Conservation (phyloP, 2,113 vertebrate genomes). For the Dolichallabes microphthalmus region DNA sequence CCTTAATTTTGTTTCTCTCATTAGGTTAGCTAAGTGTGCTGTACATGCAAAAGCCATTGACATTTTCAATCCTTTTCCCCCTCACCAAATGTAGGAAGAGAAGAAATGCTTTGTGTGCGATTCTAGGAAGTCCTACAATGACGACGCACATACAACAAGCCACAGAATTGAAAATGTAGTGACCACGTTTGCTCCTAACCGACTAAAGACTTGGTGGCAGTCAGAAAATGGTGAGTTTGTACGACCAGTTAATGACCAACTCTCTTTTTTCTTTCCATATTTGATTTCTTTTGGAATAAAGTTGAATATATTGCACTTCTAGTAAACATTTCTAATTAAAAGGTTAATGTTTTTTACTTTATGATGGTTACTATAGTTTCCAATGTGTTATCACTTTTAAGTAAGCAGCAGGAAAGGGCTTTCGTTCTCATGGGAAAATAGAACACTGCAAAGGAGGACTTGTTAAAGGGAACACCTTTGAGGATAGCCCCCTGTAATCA, state of each 20-base stretch:
- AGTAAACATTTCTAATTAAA: not conserved
- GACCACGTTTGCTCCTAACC: constrained; percentile 88
- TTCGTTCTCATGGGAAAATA: constrained; percentile 50
- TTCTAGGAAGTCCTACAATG: constrained; percentile 75
- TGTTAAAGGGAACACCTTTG: constrained; percentile 48
- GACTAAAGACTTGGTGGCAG: constrained; percentile 98
- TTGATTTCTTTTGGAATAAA: not conserved
- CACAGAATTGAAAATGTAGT: constrained; percentile 94
- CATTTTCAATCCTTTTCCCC: constrained; percentile 37
- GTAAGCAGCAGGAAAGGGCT: not conserved
- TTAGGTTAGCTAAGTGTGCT: constrained; percentile 20
- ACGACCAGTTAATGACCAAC: not conserved
- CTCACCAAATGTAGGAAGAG: constrained; percentile 80
- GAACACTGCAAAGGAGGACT: constrained; percentile 43
- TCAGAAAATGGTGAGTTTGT: constrained; percentile 87
- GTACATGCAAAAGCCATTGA: constrained; percentile 33
- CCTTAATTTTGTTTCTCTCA: constrained; percentile 10
- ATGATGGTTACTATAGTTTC: not conserved
- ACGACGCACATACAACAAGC: constrained; percentile 70
- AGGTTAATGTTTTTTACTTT: not conserved
- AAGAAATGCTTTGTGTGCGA: constrained; percentile 96
- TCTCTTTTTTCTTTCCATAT: not conserved
- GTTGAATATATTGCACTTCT: not conserved
- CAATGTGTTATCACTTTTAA: not conserved
- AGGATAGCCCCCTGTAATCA: constrained; percentile 51